Evolutionary conservation across 1,140 invertebrate species (phyloP), one percentile per base, ranked within the genome.

Genomic region (Hydropsyche tenuis): DNA sequence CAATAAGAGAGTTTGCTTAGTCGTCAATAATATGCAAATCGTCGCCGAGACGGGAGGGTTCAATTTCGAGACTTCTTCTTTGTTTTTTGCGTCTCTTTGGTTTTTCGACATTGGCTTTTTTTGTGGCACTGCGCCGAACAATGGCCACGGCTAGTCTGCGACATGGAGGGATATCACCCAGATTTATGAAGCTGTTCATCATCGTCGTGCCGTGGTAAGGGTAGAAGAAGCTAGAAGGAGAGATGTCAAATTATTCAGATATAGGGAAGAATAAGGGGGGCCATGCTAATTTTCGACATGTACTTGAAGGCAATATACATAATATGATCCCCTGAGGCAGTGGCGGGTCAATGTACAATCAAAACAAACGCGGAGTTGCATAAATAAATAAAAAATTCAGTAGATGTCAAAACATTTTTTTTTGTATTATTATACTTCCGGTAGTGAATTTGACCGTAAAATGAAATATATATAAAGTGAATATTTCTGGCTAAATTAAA

Each of bases 111-210:
- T 12, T 18, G 20, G 6, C 6, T 53, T 18, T 53, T 53, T 53
- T 53, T 20, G 16, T 18, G 16, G 48, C n/a, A 7, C 2, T 53
- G 14, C 7, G n/a, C 1, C n/a, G 48, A 53, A 18, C 5, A 18
- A 20, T 18, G 46, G 12, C 4, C n/a, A 16, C 2, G 45, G 45
- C 18, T 2, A 46, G 45, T 12, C 20, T n/a, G n/a, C 14, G 48
- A 53, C 16, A 20, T 53, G 16, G 48, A 53, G 18, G 48, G 48
- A 53, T 16, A 53, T 53, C 9, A 20, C 9, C 1, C 16, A 53
- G 48, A 53, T 53, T 53, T 53, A 53, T 53, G 48, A 53, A 18
- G 48, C 48, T 53, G 48, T 53, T 18, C 48, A 53, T 53, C 48
- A 53, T 53, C 16, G n/a, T 20, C 48, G 48, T 37, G 30, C 9